Percentiles rank a stretch among this genome's conserved stretches.
Conservation (phyloP, 2,113 vertebrate genomes). For the Semicossyphus pulcher region DNA sequence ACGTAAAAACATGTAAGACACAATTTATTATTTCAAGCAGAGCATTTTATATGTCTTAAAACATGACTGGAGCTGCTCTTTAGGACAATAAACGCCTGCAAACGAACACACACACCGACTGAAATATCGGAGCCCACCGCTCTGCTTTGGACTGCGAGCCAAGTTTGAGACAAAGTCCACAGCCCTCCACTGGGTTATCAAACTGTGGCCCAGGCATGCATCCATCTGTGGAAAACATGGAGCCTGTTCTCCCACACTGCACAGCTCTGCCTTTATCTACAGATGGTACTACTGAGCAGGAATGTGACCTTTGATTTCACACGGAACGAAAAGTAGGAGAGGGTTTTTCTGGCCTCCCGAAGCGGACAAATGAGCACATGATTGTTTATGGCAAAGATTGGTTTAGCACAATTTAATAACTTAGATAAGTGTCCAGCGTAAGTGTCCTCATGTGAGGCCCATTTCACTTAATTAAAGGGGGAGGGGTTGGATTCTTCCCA, state of each 20-base stretch:
- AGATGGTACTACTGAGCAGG: conserved; percentile 82
- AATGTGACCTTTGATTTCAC: conserved; percentile 84
- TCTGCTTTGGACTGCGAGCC: conserved; percentile 72
- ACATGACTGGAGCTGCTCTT: no score
- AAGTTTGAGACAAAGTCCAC: conserved; percentile 79
- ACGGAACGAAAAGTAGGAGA: conserved; percentile 60
- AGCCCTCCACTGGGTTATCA: conserved; percentile 80
- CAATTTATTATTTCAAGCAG: no score
- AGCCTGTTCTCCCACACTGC: conserved; percentile 77
- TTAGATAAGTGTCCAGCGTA: conserved; percentile 75
- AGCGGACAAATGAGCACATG: conserved; percentile 67
- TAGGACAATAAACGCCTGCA: conserved; percentile 36
- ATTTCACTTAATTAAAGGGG: conserved; percentile 63
- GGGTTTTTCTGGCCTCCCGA: conserved; percentile 43
- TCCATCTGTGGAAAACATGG: conserved; percentile 86
- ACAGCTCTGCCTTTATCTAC: conserved; percentile 82
- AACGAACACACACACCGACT: conserved; percentile 22
- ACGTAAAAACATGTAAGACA: no score
- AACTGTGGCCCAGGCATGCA: conserved; percentile 82
- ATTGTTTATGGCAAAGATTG: conserved; percentile 71
- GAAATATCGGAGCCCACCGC: conserved; percentile 60
- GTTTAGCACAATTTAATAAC: conserved; percentile 76
- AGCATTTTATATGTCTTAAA: no score
- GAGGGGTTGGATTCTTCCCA: conserved; percentile 55
- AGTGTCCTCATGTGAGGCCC: conserved; percentile 79